These are phyloP conservation scores for Vulpes ferrilata DNA, from an alignment of 2,113 vertebrate genomes.

Conservation along the genomic window DNA sequence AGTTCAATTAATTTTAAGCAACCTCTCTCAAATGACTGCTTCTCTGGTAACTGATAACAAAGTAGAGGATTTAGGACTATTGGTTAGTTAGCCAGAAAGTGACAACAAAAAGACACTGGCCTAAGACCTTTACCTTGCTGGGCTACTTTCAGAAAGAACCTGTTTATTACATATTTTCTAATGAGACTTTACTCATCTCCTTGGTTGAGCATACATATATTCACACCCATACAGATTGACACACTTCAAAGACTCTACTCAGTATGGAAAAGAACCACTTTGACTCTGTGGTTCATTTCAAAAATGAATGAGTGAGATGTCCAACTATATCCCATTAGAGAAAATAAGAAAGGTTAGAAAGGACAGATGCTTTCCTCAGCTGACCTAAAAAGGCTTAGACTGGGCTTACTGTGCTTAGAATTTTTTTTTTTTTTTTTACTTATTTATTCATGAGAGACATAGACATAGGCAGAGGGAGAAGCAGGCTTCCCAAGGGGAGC, in stretches of 20 bases:
- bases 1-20: constrained; percentile 30
- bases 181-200: background rate
- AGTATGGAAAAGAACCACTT: background rate
- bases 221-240: background rate
- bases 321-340: background rate
- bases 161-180: constrained; percentile 12
- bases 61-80: background rate
- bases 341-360: background rate
- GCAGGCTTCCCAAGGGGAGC: no score
- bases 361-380: background rate
- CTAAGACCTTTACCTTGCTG: background rate
- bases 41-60: constrained; percentile 44
- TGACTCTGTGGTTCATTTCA: background rate
- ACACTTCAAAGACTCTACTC: constrained; percentile 41
- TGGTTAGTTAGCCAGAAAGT: background rate
- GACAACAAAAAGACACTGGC: background rate
- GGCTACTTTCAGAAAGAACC: background rate
- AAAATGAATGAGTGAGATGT: constrained; percentile 25
- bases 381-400: background rate
- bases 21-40: background rate
- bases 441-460: no score
- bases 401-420: background rate
- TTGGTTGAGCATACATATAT: background rate
- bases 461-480: no score
- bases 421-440: no score